These are phyloP conservation scores for Dromius quadrimaculatus DNA, from an alignment of 2,888 invertebrate species.

Conservation along the genomic window DNA sequence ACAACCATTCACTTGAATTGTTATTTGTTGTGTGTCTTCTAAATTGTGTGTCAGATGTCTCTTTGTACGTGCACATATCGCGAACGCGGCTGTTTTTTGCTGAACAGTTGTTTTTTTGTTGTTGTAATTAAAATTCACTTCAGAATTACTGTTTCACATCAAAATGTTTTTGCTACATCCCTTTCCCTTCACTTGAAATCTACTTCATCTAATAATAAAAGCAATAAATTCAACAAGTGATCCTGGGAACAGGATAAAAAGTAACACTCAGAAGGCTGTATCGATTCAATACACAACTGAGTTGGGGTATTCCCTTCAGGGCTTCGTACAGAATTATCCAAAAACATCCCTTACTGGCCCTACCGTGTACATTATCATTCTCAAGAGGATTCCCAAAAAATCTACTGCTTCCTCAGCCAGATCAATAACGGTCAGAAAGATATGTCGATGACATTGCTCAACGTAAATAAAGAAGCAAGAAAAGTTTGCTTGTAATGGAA, in stretches of 20 bases:
- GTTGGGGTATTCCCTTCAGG: too few species aligned
- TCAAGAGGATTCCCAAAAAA: too few species aligned
- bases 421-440: too few species aligned
- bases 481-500: constrained; percentile 22
- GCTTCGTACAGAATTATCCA: too few species aligned
- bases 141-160: constrained; percentile 28
- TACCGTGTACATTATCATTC: too few species aligned
- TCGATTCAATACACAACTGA: constrained; percentile 35
- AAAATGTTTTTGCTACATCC: too few species aligned
- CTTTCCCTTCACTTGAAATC: constrained; percentile 10
- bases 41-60: constrained; percentile 29
- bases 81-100: constrained; percentile 7
- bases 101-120: constrained; percentile 29
- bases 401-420: too few species aligned
- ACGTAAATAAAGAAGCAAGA: too few species aligned
- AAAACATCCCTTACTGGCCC: too few species aligned
- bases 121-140: constrained; percentile 35
- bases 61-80: constrained; percentile 29
- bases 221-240: constrained; percentile 39
- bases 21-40: constrained; percentile 35
- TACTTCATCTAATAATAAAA: constrained; percentile 26
- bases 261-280: constrained; percentile 27
- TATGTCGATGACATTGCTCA: too few species aligned
- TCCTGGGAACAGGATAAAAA: constrained; percentile 29
- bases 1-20: too few species aligned